Percentiles rank a stretch among this genome's conserved stretches.
These are phyloP conservation scores for Ctenicera cuprea DNA, from an alignment of 2,888 invertebrate species.

Conservation along the genomic window DNA sequence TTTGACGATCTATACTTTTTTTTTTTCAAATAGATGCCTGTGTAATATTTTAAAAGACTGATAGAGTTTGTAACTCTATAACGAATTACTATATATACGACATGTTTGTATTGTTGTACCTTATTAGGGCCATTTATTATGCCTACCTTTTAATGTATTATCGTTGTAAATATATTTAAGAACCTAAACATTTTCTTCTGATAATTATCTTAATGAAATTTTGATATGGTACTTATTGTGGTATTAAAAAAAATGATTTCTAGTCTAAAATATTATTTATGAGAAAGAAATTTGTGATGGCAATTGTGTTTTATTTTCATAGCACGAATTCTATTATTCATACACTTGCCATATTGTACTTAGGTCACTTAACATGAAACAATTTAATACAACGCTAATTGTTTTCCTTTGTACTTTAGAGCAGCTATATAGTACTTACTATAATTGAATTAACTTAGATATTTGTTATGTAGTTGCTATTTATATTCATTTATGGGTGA, in stretches of 20 bases:
- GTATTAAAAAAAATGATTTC: conserved; percentile 31
- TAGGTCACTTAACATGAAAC: neutral
- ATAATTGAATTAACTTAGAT: conserved; percentile 9
- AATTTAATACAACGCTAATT: neutral
- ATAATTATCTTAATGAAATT: conserved; percentile 20
- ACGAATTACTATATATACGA: conserved; percentile 27
- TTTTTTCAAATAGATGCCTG: conserved; percentile 11
- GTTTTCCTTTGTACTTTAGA: conserved; percentile 26
- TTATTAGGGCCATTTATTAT: conserved; percentile 26
- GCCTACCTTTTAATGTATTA: conserved; percentile 28
- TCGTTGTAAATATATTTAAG: conserved; percentile 34
- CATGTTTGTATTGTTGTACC: conserved; percentile 27
- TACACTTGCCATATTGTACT: conserved; percentile 13
- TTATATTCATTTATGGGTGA: conserved; percentile 36
- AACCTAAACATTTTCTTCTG: conserved; percentile 6
- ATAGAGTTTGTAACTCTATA: conserved; percentile 36
- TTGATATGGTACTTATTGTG: conserved; percentile 24
- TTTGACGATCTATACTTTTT: conserved; percentile 7
- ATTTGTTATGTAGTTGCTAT: conserved; percentile 31
- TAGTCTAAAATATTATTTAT: no score
- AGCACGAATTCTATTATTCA: conserved; percentile 16
- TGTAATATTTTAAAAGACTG: conserved; percentile 36
- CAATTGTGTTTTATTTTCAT: neutral
- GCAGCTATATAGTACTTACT: conserved; percentile 17
- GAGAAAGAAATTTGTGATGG: neutral